Evolutionary conservation across 35 echinoderm and acorn worm species (phyloP).

Genomic region (Diadema setosum): DNA sequence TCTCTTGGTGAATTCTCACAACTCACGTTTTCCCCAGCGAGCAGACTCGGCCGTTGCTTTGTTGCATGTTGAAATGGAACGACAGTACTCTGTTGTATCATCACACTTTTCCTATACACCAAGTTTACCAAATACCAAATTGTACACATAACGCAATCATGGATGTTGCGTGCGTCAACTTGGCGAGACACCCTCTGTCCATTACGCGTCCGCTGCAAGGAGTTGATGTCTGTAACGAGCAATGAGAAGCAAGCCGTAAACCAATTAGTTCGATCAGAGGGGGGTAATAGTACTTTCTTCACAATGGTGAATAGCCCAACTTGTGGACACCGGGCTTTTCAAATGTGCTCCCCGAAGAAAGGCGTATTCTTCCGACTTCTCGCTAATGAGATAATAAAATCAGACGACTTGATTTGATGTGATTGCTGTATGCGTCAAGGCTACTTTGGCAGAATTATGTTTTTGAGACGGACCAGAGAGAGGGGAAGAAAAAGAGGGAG

Average conservation of each 20-base stretch:
- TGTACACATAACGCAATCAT: too few relatives aligned
- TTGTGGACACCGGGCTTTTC: background rate
- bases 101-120: too few relatives aligned
- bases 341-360: background rate
- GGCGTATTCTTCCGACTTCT: background rate
- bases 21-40: too few relatives aligned
- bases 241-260: background rate
- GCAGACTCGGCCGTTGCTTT: too few relatives aligned
- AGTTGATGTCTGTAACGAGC: background rate
- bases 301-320: background rate
- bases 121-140: too few relatives aligned
- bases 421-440: background rate
- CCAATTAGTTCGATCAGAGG: background rate
- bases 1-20: too few relatives aligned
- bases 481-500: too few relatives aligned
- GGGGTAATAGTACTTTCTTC: background rate
- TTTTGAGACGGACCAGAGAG: too few relatives aligned
- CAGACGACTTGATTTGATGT: background rate
- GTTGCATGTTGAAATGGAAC: too few relatives aligned
- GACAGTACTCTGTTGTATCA: too few relatives aligned
- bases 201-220: background rate
- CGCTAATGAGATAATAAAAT: conserved; percentile 16
- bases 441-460: background rate
- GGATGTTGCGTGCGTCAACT: too few relatives aligned
- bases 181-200: background rate